Conservation (phyloP, 1,140 invertebrate genomes). For the Zelostemma sp. region DNA sequence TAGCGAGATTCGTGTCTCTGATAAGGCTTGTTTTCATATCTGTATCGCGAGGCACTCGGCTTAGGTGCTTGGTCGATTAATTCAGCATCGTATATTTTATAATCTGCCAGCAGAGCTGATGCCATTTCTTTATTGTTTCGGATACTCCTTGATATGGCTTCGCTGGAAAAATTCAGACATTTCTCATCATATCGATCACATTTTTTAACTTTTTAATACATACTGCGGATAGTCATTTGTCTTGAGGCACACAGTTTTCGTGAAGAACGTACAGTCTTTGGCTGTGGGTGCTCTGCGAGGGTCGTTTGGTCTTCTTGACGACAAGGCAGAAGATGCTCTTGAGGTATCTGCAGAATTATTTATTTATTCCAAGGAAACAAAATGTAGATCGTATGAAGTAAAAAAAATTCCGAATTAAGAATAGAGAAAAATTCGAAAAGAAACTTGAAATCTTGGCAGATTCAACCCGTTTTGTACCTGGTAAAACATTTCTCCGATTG, state of each 20-base stretch:
- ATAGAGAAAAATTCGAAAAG: too few relatives aligned
- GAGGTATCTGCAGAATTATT: constrained; percentile 30
- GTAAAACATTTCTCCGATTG: constrained; percentile 61
- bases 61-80: constrained; percentile 19
- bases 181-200: neutral
- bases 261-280: constrained; percentile 79
- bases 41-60: constrained; percentile 16
- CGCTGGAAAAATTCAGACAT: constrained; percentile 71
- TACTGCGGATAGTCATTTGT: constrained; percentile 84
- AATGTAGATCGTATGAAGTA: too few relatives aligned
- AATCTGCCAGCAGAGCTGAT: constrained; percentile 79
- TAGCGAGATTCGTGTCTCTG: constrained; percentile 56
- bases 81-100: constrained; percentile 56
- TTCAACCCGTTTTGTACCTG: constrained; percentile 39
- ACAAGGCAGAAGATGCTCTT: constrained; percentile 33
- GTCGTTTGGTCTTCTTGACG: constrained; percentile 48
- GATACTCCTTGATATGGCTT: constrained; percentile 82
- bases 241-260: constrained; percentile 81
- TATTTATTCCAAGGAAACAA: too few relatives aligned
- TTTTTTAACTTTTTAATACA: constrained; percentile 56
- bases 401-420: too few relatives aligned
- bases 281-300: constrained; percentile 42
- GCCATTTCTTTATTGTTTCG: constrained; percentile 78
- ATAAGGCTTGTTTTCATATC: constrained; percentile 31
- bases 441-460: neutral